Evolutionary conservation across 2,888 invertebrate species (phyloP).

Genomic region (Oligia fasciuncula): DNA sequence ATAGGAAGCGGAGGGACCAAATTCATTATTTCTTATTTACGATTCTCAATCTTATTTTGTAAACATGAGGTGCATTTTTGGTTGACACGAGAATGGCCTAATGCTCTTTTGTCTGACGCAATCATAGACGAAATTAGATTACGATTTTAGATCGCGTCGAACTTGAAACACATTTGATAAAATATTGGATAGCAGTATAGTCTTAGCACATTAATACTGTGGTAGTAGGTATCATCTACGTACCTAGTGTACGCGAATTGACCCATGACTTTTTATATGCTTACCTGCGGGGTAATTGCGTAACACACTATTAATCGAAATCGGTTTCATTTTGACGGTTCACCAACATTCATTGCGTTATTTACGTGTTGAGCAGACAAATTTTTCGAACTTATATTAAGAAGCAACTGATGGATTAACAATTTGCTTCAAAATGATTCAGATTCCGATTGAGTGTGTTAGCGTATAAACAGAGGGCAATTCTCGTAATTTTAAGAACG

Average conservation of each 20-base stretch:
- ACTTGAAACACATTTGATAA: conserved; percentile 65
- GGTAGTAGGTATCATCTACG: neutral
- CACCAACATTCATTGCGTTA: no score
- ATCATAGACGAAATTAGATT: conserved; percentile 53
- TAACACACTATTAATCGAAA: no score
- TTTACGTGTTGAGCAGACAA: no score
- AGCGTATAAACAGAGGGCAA: no score
- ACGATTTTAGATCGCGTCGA: conserved; percentile 53
- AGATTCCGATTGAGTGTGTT: no score
- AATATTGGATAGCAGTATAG: conserved; percentile 31
- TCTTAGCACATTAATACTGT: no score
- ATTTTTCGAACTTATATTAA: no score
- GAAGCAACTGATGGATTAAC: no score
- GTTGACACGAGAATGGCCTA: neutral
- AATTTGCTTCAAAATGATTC: no score
- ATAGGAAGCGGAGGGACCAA: conserved; percentile 34
- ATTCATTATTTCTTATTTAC: neutral
- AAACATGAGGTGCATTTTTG: neutral
- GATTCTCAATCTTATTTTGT: neutral
- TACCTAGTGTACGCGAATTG: conserved; percentile 12
- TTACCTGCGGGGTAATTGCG: no score
- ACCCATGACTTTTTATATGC: neutral
- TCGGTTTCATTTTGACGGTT: no score
- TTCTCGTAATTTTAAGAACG: no score
- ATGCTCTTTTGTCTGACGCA: conserved; percentile 57